Base-by-base conservation (phyloP, 2,888 invertebrate genomes). In the Tipula vernalis region DNA sequence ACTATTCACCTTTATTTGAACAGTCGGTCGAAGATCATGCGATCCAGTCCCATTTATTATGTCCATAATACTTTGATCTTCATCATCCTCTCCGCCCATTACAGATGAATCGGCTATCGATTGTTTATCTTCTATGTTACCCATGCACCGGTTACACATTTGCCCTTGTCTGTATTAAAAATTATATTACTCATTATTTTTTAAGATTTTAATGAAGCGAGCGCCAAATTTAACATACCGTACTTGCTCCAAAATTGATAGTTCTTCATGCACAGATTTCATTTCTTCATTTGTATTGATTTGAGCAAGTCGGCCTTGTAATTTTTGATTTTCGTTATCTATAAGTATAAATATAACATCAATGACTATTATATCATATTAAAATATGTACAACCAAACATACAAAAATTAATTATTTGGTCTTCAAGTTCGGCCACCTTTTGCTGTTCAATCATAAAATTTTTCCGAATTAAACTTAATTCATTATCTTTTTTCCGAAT, bases 231-330 rank as follows among this genome's bases (percentile, higher is more conserved):
- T 84, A 84, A 88, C 91, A 90, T 92, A 96, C 96, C 96, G 94
- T 89, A 96, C 96, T 95, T 97, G 96, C 90, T 97, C 96, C 89
- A 96, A 93, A 88, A 96, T 95, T 87, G 94, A 95, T 89, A 97
- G 94, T 91, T 97, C 97, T 89, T 97, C 96, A 89, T 97, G 96
- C 91, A 96, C 94, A 87, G 95, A 95, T 90, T 96, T 96, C 90
- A 96, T 95, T 89, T 96, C 96, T 88, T 96, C 95, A 86, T 95
- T 96, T 90, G 94, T 93, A 89, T 90, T 90, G 6, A 89, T 90
- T 89, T 91, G 91, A 87, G 89, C 90, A 87, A 91, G 88, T 83
- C 91, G 91, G 87, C 89, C 89, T 88, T 91, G 91, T 18, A 91
- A 89, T 3, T 89, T 89, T 88, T 91, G 91, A 88, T 91, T 92